Base-by-base conservation (phyloP, 2,888 invertebrate genomes). In the Ennomos erosarius region DNA sequence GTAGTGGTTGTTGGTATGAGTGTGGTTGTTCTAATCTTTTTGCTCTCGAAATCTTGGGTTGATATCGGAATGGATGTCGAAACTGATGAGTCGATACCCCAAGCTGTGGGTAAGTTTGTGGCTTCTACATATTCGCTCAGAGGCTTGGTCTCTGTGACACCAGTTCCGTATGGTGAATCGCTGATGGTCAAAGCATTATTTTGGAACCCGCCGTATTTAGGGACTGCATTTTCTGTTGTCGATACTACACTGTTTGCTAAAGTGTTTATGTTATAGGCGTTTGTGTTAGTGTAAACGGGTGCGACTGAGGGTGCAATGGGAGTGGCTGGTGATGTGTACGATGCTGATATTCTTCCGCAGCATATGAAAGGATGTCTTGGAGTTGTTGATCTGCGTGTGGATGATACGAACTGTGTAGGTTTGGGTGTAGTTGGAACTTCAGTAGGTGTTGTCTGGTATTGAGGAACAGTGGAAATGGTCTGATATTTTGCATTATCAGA, bases 311-410 rank as follows among this genome's bases (percentile, higher is more conserved):
- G 52, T 2, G 75, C 75, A 61, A 72, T 72, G 0, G 82, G 75
- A 6, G 86, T 83, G 0, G 89, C 71, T 1, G 87, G 78, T 39
- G 90, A 84, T 10, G 89, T 91, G 60, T 92, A 91, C 12, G 91
- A 90, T 4, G 90, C 91, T 58, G 91, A 88, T 75, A 90, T 91
- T 70, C 86, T 84, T 38, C 87, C 87, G 64, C 91, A 88, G 69
- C 90, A 90, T 78, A 82, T 85, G 68, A 88, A 87, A 13, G 86
- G 88, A 72, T 68, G 83, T 67, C 82, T 85, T 9, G 77, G 70
- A 1, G 90, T 86, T 1, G 82, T 84, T 11, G 83, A 67, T 50
- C 64, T 67, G 45, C 75, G 73, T 48, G 84, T 75, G 1, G 83
- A 70, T 10, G 83, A 74, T 46, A 68, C 77, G 4, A 69, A 50